Base-by-base conservation (phyloP, 2,888 invertebrate genomes). In the Sphaeridia pumilis region DNA sequence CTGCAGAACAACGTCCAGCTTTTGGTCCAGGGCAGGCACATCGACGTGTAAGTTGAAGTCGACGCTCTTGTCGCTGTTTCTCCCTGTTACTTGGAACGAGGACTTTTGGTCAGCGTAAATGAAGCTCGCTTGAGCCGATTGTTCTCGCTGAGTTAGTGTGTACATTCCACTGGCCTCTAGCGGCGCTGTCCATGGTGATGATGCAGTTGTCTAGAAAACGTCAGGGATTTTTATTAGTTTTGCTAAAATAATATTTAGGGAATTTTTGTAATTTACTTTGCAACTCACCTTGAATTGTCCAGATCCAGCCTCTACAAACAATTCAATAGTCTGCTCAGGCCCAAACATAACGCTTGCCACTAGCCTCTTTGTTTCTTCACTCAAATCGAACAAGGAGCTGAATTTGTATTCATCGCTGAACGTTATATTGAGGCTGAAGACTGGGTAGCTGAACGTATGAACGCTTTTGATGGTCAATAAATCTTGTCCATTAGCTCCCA, bases 121-220 rank as follows among this genome's bases (percentile, higher is more conserved):
- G 28, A 55, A 43, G 25, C 22, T 31, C 12, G 57, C 58, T 27
- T 55, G 51, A 5, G 56, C 56, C 5, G 44, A 51, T n/a, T 54
- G 45, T 17, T 58, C 56, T 4, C 36, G 48, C 3, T 38, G 24
- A 25, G 49, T 35, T 10, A 53, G 45, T 2, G 48, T 47, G 50
- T 63, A 63, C 10, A 49, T 42, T 7, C 60, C 64, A 35, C 41
- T 43, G 17, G 58, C 45, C 28, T 44, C 28, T 14, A 63, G 31
- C 5, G 59, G 54, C 10, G 55, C 38, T 46, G 60, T 59, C 64
- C 64, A 65, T 3, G 66, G 66, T 1, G 60, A 54, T 3, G 35
- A 51, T 0, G 64, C 35, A 7, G 42, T 43, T 1, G 56, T 54
- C 59, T 65, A 28, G 34, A 55, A 45, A 42, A 20, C 17, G 34